Evolutionary conservation across 2,888 invertebrate genomes (phyloP).

Genomic region (Uropetala carovei): DNA sequence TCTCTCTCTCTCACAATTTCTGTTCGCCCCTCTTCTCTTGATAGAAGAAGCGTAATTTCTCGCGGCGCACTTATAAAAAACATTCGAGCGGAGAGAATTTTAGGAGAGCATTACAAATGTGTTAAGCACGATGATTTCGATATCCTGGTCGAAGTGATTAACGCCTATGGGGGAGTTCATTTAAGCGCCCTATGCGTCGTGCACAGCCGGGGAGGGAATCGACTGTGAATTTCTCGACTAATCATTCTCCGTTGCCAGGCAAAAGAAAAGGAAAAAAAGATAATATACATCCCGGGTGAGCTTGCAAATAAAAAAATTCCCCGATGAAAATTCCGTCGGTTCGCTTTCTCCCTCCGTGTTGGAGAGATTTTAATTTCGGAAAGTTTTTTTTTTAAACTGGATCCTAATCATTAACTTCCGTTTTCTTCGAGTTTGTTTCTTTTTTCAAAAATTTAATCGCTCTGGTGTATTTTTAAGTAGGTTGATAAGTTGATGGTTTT

Average conservation of each 20-base stretch:
- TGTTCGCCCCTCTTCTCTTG: too few relatives aligned
- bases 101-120: background rate
- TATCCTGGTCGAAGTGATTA: background rate
- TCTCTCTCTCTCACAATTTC: too few relatives aligned
- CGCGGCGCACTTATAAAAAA: background rate
- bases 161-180: background rate
- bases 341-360: too few relatives aligned
- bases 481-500: too few relatives aligned
- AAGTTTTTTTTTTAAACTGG: too few relatives aligned
- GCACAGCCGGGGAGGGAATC: background rate
- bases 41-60: background rate
- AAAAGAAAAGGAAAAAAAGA: background rate
- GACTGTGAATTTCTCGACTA: background rate
- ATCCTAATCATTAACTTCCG: too few relatives aligned
- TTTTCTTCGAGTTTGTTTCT: too few relatives aligned
- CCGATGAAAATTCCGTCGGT: background rate
- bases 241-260: slow-evolving; percentile 6
- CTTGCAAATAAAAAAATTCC: background rate
- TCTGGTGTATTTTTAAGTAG: too few relatives aligned
- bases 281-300: background rate
- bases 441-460: too few relatives aligned
- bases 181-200: background rate
- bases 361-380: too few relatives aligned
- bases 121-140: background rate
- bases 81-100: too few relatives aligned